Percentiles rank a stretch among this genome's conserved stretches.
These are phyloP conservation scores for Oreochromis tanganicae DNA, from an alignment of 2,113 vertebrate species.

Conservation along the genomic window DNA sequence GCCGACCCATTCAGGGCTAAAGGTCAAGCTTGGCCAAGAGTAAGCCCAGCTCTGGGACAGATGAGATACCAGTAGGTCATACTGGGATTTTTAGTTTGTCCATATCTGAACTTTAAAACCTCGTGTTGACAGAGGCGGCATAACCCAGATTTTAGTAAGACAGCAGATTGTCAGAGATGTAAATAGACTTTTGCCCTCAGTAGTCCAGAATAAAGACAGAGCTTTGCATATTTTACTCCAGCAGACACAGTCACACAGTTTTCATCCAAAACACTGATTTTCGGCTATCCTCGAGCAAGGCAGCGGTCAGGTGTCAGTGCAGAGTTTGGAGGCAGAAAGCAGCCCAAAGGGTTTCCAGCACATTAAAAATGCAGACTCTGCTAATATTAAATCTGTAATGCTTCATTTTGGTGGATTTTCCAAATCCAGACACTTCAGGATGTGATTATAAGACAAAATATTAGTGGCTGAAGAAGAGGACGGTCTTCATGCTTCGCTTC, in stretches of 20 bases:
- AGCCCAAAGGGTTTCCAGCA: accelerated
- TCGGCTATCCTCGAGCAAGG: not conserved
- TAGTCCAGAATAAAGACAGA: not conserved
- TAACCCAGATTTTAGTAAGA: not conserved
- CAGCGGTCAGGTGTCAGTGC: not conserved
- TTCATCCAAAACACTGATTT: not conserved
- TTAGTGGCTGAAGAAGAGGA: not conserved
- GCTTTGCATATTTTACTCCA: not conserved
- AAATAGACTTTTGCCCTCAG: accelerated
- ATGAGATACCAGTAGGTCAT: accelerated
- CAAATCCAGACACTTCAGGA: not conserved
- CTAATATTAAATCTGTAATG: not conserved
- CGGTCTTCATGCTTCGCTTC: not conserved
- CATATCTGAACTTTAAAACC: accelerated
- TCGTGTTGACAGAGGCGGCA: accelerated
- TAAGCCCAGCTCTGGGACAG: accelerated
- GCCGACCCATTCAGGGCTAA: not conserved
- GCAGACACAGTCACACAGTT: accelerated
- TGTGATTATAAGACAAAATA: accelerated
- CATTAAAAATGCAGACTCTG: not conserved
- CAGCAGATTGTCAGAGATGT: accelerated
- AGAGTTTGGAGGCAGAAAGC: not conserved
- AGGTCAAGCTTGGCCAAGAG: not conserved
- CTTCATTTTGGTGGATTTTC: not conserved
- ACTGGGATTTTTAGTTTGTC: not conserved